A percentile compares a stretch with the other conserved stretches of the same genome.
Evolutionary conservation across 2,113 vertebrate species (phyloP).

Genomic region (Gobiocypris rarus): DNA sequence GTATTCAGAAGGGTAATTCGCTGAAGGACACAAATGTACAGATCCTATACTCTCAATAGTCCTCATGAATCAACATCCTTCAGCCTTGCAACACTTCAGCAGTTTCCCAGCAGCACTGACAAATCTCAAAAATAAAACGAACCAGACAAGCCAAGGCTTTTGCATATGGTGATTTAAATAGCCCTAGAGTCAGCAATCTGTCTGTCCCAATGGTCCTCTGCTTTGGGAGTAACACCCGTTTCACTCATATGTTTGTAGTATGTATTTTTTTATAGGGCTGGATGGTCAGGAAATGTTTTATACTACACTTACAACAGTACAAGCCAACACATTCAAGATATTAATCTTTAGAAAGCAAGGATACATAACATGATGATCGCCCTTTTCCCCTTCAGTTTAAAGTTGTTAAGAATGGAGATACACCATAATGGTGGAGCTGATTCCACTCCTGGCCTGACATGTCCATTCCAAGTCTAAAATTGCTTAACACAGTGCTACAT

Average conservation of each 20-base stretch:
- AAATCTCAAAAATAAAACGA: conserved; percentile 42
- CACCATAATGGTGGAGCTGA: too few relatives aligned
- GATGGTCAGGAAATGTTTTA: too few relatives aligned
- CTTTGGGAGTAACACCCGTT: background rate
- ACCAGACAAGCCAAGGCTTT: conserved; percentile 44
- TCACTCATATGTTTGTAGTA: too few relatives aligned
- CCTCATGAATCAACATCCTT: background rate
- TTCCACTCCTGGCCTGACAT: background rate
- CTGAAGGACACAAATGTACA: conserved; percentile 12
- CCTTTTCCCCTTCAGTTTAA: too few relatives aligned
- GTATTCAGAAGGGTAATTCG: conserved; percentile 1
- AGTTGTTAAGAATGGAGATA: too few relatives aligned
- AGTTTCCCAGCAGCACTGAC: conserved; percentile 18
- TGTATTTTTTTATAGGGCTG: too few relatives aligned
- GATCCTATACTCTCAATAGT: conserved; percentile 2
- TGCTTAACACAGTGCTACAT: background rate
- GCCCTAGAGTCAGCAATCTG: conserved; percentile 51
- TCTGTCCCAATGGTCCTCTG: conserved; percentile 44
- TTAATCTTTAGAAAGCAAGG: background rate
- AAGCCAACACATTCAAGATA: background rate
- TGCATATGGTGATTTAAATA: conserved; percentile 54
- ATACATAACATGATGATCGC: background rate
- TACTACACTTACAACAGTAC: background rate
- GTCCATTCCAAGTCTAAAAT: too few relatives aligned
- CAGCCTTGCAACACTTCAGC: conserved; percentile 6